A percentile compares a stretch with the other conserved stretches of the same genome.
phyloP scores from a whole-genome alignment of 2,797 vertebrate genomes.

The Oceanodroma leucorhoa region DNA sequence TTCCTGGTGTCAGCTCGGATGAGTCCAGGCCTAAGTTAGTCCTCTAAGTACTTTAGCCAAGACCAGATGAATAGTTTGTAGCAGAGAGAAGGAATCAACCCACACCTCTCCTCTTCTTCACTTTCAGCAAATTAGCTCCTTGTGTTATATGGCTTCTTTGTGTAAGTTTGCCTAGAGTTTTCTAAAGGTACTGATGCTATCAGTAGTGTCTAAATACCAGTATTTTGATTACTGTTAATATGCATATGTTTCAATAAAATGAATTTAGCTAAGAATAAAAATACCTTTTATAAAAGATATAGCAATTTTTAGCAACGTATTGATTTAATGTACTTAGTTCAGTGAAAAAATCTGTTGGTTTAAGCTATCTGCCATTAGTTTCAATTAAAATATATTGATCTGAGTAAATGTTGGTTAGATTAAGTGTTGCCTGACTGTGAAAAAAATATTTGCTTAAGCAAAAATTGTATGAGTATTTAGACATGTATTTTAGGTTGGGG shows the following conservation, averaged over 20 bases:
- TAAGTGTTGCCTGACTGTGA: slow-evolving; percentile 67
- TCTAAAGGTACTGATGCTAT: background rate
- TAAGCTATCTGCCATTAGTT: slow-evolving; percentile 76
- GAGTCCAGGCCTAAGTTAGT: background rate
- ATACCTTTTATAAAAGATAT: slow-evolving; percentile 64
- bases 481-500: background rate
- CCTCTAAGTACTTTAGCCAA: background rate
- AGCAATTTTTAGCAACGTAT: slow-evolving; percentile 72
- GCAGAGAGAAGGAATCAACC: background rate
- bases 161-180: background rate
- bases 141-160: background rate
- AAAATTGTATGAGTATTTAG: slow-evolving; percentile 43
- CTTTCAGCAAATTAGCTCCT: background rate
- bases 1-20: background rate
- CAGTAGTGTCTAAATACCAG: background rate
- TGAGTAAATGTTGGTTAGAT: slow-evolving; percentile 70
- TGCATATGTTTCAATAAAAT: slow-evolving; percentile 61
- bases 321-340: slow-evolving; percentile 74
- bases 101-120: background rate
- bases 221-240: slow-evolving; percentile 35
- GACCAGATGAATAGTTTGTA: background rate
- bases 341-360: slow-evolving; percentile 76
- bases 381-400: slow-evolving; percentile 81
- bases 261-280: slow-evolving; percentile 65
- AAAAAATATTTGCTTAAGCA: slow-evolving; percentile 58